Evolutionary conservation across 2,888 invertebrate genomes (phyloP).

Genomic region (Dugesia japonica): DNA sequence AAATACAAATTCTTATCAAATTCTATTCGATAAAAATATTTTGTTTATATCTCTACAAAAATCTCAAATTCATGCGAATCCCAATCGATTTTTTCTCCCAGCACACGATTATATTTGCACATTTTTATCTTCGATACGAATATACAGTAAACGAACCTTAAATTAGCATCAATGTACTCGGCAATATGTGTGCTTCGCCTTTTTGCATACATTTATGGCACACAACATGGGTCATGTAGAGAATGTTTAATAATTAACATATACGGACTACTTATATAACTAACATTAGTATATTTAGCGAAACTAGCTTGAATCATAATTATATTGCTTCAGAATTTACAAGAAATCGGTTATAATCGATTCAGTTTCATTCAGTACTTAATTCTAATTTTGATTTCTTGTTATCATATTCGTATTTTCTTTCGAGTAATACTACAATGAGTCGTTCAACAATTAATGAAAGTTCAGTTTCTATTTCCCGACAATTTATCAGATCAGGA

Average conservation of each 20-base stretch:
- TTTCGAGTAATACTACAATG: background rate
- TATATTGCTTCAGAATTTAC: background rate
- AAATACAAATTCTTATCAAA: no score
- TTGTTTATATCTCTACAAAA: no score
- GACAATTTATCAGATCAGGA: conserved; percentile 8
- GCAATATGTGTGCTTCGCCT: background rate
- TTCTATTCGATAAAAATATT: no score
- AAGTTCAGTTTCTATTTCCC: background rate
- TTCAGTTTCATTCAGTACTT: background rate
- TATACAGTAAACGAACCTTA: background rate
- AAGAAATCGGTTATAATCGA: background rate
- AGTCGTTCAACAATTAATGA: background rate
- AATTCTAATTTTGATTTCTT: conserved; percentile 14
- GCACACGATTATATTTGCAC: conserved; percentile 10
- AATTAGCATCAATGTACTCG: conserved; percentile 15
- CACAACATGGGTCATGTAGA: background rate
- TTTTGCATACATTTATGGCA: background rate
- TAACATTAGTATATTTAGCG: background rate
- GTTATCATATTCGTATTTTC: background rate
- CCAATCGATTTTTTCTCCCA: background rate
- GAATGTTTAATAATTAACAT: background rate
- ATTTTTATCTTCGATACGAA: background rate
- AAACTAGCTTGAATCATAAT: background rate
- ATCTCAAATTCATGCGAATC: background rate
- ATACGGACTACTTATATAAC: background rate